phyloP scores from a whole-genome alignment of 2,888 invertebrate genomes.

The Drosophila pseudotakahashii region DNA sequence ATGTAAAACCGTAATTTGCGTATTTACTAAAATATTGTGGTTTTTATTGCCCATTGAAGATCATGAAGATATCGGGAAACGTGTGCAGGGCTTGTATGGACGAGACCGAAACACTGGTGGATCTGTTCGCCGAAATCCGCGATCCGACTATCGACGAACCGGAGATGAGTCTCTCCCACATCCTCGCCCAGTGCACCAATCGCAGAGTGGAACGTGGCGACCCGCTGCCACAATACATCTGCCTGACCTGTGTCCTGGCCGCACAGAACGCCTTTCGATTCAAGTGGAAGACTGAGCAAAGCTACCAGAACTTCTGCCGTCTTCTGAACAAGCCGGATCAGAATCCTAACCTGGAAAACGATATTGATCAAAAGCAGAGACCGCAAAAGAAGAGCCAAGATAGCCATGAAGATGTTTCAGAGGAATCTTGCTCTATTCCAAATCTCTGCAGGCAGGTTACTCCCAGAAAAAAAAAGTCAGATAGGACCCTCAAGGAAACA shows the following conservation, averaged over 20 bases:
- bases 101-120: constrained; percentile 54
- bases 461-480: background rate
- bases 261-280: constrained; percentile 76
- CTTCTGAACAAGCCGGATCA: constrained; percentile 1
- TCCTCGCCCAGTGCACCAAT: constrained; percentile 67
- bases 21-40: background rate
- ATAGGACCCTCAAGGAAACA: background rate
- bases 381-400: background rate
- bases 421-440: background rate
- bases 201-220: constrained; percentile 54
- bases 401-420: too few relatives aligned
- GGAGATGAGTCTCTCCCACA: constrained; percentile 56
- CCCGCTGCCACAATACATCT: constrained; percentile 76
- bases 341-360: constrained; percentile 29
- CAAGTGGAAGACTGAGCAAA: constrained; percentile 74
- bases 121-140: constrained; percentile 58
- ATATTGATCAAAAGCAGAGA: background rate
- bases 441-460: background rate
- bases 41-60: background rate
- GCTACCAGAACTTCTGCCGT: constrained; percentile 57
- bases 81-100: constrained; percentile 76
- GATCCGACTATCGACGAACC: constrained; percentile 43
- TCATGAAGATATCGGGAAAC: constrained; percentile 28
- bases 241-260: constrained; percentile 69
- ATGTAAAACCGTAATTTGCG: background rate